phyloP scores from a whole-genome alignment of 2,797 vertebrate genomes.

The Chloroceryle amazona region DNA sequence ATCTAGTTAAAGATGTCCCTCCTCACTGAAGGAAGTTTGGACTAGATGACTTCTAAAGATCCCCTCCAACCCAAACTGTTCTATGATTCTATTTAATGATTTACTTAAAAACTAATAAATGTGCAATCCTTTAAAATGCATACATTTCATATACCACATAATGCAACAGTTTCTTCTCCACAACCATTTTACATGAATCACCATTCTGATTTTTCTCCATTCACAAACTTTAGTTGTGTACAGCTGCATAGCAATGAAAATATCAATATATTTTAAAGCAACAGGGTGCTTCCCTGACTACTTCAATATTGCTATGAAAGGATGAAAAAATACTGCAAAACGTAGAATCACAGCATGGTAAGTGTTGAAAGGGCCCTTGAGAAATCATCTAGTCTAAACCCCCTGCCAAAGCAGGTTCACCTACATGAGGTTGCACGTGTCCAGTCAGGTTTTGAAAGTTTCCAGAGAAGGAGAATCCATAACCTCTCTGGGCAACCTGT shows the following conservation, averaged over 20 bases:
- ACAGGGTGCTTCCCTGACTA: not conserved
- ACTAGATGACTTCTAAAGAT: not conserved
- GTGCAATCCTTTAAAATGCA: not conserved
- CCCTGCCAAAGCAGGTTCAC: no score
- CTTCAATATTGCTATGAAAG: not conserved
- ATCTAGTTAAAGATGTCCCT: no score
- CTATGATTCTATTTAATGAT: not conserved
- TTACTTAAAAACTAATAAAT: not conserved
- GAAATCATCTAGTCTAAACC: no score
- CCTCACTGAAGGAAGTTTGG: not conserved
- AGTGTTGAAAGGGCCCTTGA: no score
- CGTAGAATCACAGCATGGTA: no score
- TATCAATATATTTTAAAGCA: not conserved
- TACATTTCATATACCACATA: not conserved
- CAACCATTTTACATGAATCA: not conserved
- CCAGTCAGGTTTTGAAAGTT: no score
- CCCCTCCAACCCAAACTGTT: not conserved
- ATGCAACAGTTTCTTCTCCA: not conserved
- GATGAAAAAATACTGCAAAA: not conserved
- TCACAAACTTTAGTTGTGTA: not conserved
- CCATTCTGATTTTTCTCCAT: not conserved
- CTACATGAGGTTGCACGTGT: no score
- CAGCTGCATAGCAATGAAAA: not conserved
- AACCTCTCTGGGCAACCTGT: no score
- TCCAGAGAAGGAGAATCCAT: no score